Evolutionary conservation across 92 coral and sea anemone genomes (phyloP).

Genomic region (Plumapathes pennacea): DNA sequence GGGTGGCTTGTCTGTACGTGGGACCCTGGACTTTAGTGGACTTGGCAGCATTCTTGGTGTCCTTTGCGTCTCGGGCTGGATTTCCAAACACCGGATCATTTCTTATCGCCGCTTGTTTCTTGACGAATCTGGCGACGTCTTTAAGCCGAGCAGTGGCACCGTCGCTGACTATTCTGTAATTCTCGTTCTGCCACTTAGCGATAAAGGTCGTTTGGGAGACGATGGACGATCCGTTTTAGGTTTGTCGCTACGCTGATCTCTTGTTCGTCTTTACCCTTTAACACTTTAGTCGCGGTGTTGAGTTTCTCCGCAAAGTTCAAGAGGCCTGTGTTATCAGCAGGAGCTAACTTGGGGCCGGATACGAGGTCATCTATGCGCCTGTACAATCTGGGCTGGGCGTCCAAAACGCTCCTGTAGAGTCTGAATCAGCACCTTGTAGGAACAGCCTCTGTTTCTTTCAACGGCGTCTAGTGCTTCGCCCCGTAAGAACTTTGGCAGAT

Average conservation of each 20-base stretch:
- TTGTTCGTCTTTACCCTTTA: constrained; percentile 42
- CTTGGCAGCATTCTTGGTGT: constrained; percentile 19
- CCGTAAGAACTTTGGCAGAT: constrained; percentile 47
- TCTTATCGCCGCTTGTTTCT: constrained; percentile 53
- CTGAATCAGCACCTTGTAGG: constrained; percentile 31
- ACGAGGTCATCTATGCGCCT: constrained; percentile 48
- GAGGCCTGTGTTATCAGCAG: constrained; percentile 46
- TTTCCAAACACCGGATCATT: constrained; percentile 53
- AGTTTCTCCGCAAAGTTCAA: constrained; percentile 44
- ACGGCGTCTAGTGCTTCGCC: constrained; percentile 57
- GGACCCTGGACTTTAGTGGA: background rate
- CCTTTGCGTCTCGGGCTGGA: constrained; percentile 19
- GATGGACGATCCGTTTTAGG: constrained; percentile 33
- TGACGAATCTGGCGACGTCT: constrained; percentile 47
- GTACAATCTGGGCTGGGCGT: constrained; percentile 33
- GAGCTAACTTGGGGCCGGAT: constrained; percentile 43
- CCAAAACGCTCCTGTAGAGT: constrained; percentile 57
- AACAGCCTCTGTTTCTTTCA: constrained; percentile 54
- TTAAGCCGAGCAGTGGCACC: constrained; percentile 30
- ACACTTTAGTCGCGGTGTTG: constrained; percentile 53
- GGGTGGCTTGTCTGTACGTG: constrained; percentile 15
- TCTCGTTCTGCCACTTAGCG: constrained; percentile 43
- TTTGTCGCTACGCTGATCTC: constrained; percentile 56
- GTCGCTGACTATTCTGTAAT: constrained; percentile 27
- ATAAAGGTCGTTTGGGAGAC: constrained; percentile 43